Evolutionary conservation across 2,797 vertebrate species (phyloP), one percentile per base, ranked within the genome.

Genomic region (Danio albolineatus): DNA sequence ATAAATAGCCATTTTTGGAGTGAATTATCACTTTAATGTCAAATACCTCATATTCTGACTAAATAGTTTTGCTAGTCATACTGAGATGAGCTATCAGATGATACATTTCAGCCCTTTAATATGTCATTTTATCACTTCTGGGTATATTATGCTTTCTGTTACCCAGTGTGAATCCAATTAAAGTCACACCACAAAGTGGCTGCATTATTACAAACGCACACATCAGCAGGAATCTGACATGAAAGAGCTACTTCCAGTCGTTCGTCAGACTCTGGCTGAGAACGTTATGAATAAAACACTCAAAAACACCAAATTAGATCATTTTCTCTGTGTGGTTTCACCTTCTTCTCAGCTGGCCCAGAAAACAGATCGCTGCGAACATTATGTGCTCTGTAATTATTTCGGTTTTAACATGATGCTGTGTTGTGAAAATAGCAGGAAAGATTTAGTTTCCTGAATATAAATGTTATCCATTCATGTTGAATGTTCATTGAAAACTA

Each of bases 91-190:
- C 17, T 21, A 14, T 67, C 64, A 67, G 1, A 2, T 6, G 6
- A 56, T 44, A 19, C n/a, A 38, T 51, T 5, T 74, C 7, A 17
- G 10, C 54, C 59, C 7, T 64, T 64, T 36, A 46, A 21, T 60
- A n/a, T 39, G 57, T 61, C 1, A 49, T 36, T 62, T 74, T 54
- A 10, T 43, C 0, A 2, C 16, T 51, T 73, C 44, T 61, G 44
- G 16, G 48, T 51, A 51, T 28, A 28, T 39, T 54, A 28, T 59
- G 9, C 21, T 41, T 76, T 76, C 61, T 21, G 8, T 76, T 14
- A 44, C 8, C 39, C 38, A 28, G 48, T 28, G 21, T 53, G 48
- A 53, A 76, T 43, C 38, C 28, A 53, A 75, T 75, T 64, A 51
- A 41, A 41, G 7, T 54, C 48, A n/a, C 14, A 39, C 9, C 13